Evolutionary conservation across 2,888 invertebrate species (phyloP).

Genomic region (Hemaris fuciformis): DNA sequence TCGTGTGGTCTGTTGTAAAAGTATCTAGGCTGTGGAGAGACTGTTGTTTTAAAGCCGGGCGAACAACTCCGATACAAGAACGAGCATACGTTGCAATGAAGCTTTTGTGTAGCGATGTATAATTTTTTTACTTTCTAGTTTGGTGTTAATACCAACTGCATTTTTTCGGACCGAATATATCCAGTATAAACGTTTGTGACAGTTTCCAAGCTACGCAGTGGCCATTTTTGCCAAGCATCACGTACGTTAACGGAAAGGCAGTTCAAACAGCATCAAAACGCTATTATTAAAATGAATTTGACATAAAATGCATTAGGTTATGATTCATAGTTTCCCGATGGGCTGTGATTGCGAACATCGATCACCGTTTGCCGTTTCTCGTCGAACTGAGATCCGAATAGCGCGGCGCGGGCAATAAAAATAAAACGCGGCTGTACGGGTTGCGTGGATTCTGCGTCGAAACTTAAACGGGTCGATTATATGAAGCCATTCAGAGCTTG

Average conservation of each 20-base stretch:
- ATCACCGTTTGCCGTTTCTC: slow-evolving; percentile 3
- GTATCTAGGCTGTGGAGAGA: too few relatives aligned
- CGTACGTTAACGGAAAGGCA: not conserved
- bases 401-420: slow-evolving; percentile 47
- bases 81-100: too few relatives aligned
- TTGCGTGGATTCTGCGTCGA: slow-evolving; percentile 46
- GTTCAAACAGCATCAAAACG: not conserved
- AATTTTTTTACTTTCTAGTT: too few relatives aligned
- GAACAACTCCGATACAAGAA: too few relatives aligned
- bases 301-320: slow-evolving; percentile 9
- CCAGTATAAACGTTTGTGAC: not conserved
- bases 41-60: too few relatives aligned
- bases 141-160: too few relatives aligned
- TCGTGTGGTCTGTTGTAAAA: too few relatives aligned
- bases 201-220: not conserved
- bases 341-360: slow-evolving; percentile 4
- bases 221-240: not conserved
- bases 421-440: slow-evolving; percentile 56
- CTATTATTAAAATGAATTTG: slow-evolving; percentile 1
- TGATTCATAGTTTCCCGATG: slow-evolving; percentile 9
- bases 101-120: too few relatives aligned
- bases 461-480: slow-evolving; percentile 76
- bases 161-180: too few relatives aligned
- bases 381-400: not conserved
- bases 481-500: slow-evolving; percentile 63